Evolutionary conservation across 1,140 invertebrate genomes (phyloP).

Genomic region (Anadara kagoshimensis): DNA sequence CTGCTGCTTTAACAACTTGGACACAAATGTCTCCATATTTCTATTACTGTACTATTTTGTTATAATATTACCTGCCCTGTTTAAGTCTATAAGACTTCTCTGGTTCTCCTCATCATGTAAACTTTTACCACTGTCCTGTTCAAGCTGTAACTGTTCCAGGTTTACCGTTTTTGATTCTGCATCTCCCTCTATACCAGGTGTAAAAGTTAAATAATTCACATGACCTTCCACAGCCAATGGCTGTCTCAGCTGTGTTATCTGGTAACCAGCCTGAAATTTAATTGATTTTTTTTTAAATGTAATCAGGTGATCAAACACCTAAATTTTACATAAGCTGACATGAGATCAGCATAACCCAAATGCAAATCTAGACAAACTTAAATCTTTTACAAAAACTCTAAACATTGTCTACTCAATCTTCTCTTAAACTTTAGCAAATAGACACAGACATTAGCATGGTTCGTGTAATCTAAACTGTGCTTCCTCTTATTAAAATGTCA

Average conservation of each 20-base stretch:
- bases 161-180: constrained; percentile 74
- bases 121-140: constrained; percentile 98
- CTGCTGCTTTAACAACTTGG: no score
- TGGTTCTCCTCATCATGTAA: constrained; percentile 83
- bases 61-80: constrained; percentile 84
- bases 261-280: constrained; percentile 89
- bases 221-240: constrained; percentile 91
- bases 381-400: not conserved
- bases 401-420: no score
- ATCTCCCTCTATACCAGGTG: constrained; percentile 23
- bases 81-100: constrained; percentile 92
- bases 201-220: constrained; percentile 86
- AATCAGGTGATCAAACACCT: no score
- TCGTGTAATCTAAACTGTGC: no score
- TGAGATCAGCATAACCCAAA: not conserved
- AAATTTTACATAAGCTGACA: not conserved
- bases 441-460: no score
- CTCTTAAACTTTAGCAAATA: no score
- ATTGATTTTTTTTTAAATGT: no score
- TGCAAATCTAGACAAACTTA: not conserved
- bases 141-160: constrained; percentile 94
- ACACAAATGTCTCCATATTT: no score
- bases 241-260: constrained; percentile 95
- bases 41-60: no score
- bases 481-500: no score